phyloP scores from a whole-genome alignment of 2,888 invertebrate species.

The Oxycera nigricornis region DNA sequence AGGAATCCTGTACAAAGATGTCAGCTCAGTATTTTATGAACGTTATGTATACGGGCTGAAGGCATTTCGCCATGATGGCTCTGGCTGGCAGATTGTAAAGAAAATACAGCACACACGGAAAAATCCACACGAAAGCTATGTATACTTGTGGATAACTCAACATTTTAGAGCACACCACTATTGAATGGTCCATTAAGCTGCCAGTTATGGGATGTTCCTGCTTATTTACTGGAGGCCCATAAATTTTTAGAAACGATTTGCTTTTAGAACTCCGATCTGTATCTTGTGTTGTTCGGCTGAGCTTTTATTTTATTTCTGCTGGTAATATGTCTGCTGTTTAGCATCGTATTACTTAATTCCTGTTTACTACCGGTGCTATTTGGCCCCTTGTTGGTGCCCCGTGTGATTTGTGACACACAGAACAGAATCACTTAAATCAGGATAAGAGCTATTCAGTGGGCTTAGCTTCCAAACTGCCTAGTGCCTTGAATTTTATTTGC shows the following conservation, averaged over 20 bases:
- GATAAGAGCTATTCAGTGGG: not conserved
- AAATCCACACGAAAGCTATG: not conserved
- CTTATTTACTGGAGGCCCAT: slow-evolving; percentile 38
- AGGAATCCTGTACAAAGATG: slow-evolving; percentile 26
- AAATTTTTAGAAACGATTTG: slow-evolving; percentile 37
- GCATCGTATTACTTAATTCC: slow-evolving; percentile 34
- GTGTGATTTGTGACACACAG: slow-evolving; percentile 12
- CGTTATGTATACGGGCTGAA: slow-evolving; percentile 31
- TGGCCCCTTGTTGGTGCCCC: not conserved
- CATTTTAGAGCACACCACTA: slow-evolving; percentile 35
- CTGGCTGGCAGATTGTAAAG: slow-evolving; percentile 2
- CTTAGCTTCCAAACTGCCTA: too few species aligned
- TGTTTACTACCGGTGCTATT: slow-evolving; percentile 28
- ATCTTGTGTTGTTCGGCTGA: slow-evolving; percentile 20
- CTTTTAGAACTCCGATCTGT: slow-evolving; percentile 33
- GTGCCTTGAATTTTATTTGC: not conserved
- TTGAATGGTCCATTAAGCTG: slow-evolving; percentile 39
- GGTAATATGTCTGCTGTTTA: slow-evolving; percentile 23
- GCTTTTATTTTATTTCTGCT: slow-evolving; percentile 29
- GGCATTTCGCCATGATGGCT: slow-evolving; percentile 37
- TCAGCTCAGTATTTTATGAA: slow-evolving; percentile 29
- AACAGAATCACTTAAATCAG: slow-evolving; percentile 8
- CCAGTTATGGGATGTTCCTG: slow-evolving; percentile 39
- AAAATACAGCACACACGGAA: not conserved
- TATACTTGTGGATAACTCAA: slow-evolving; percentile 15